Evolutionary conservation across 1,140 invertebrate genomes (phyloP), one percentile per base, ranked within the genome.

Genomic region (Sarcophaga peregrina): DNA sequence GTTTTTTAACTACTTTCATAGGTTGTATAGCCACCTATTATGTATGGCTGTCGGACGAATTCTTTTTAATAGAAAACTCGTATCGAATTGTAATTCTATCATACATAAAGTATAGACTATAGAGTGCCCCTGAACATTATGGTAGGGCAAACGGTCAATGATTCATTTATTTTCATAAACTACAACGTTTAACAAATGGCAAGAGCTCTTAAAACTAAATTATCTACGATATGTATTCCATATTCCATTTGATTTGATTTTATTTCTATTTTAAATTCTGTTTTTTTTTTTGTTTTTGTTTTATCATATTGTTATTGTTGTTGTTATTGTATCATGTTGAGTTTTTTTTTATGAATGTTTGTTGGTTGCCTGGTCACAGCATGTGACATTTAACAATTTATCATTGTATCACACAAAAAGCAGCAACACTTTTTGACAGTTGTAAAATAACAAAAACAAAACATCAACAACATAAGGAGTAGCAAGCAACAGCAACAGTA

Each of bases 311-410:
- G 25, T 37, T 2, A 4, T 37, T 37, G 25, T 37, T 37, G 25
- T 37, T 37, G 25, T 37, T 37, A 2, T 68, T 68, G 17, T 68
- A 20, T 68, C 62, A 68, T 58, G 15, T 58, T 58, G 54, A n/a
- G n/a, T 58, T 58, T 58, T 2, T 37, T 37, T 37, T 1, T 37
- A 1, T 37, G 25, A 37, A 37, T 37, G 25, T 37, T n/a, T 58
- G 62, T 20, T 68, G 62, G n/a, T 50, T 47, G 46, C 15, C 47
- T 17, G 13, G 25, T 15, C 75, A 20, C 75, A 78, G 75, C 75
- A 78, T 78, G 75, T 78, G 75, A 78, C 48, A 78, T 78, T 50
- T 52, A 78, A 50, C 48, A 78, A 78, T 78, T 78, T 78, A 78
- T 78, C 75, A 78, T 78, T 78, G 47, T 78, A 78, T 78, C 75